Evolutionary conservation across 23 tunicate species (phyloP).

Genomic region (Trididemnum nubilum): DNA sequence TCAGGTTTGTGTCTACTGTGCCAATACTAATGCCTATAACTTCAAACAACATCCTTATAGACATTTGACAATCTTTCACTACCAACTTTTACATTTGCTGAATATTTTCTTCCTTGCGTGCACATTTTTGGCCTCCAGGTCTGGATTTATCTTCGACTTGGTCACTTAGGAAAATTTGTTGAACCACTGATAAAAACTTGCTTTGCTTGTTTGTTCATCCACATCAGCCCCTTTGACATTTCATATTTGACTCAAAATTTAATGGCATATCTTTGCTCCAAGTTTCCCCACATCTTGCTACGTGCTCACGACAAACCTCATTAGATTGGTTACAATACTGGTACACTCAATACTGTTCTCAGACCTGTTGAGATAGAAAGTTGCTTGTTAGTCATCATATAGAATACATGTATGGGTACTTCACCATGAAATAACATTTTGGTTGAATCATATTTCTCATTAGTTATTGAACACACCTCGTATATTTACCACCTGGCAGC

Average conservation of each 20-base stretch:
- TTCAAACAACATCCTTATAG: constrained; percentile 14
- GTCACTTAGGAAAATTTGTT: constrained; percentile 20
- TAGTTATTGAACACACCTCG: neutral
- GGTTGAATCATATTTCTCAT: constrained; percentile 9
- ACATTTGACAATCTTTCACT: constrained; percentile 16
- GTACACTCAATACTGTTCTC: neutral
- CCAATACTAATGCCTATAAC: constrained; percentile 19
- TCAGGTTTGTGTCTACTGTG: constrained; percentile 17
- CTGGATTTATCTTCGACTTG: constrained; percentile 17
- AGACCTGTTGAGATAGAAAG: constrained; percentile 16
- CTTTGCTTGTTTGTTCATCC: constrained; percentile 24
- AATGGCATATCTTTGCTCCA: constrained; percentile 14
- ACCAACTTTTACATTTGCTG: constrained; percentile 18
- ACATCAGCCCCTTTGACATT: neutral
- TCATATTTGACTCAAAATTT: constrained; percentile 18
- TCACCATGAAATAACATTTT: constrained; percentile 6
- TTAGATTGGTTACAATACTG: constrained; percentile 18
- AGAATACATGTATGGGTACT: constrained; percentile 10
- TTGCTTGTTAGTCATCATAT: neutral
- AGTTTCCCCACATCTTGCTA: constrained; percentile 12
- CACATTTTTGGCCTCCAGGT: constrained; percentile 15
- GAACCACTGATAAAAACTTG: constrained; percentile 27
- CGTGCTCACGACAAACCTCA: constrained; percentile 14
- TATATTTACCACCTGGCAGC: too few species aligned
- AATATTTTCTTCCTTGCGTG: constrained; percentile 24